Percentiles rank a stretch among this genome's conserved stretches.
Conservation (phyloP, 2,888 invertebrate species). For the Zonitis immaculata region DNA sequence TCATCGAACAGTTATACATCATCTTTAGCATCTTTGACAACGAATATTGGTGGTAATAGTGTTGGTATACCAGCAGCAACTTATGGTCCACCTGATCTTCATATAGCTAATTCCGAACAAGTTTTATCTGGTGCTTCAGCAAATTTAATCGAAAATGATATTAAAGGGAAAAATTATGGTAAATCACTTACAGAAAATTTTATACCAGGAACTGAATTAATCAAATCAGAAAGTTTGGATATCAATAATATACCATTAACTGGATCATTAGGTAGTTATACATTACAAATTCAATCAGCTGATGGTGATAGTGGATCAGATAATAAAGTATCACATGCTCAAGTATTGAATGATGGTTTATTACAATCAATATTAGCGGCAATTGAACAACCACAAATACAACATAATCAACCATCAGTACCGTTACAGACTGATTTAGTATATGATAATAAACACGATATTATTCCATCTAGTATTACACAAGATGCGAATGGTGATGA, state of each 20-base stretch:
- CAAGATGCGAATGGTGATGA: conserved; percentile 43
- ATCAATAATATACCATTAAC: conserved; percentile 52
- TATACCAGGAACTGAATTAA: conserved; percentile 41
- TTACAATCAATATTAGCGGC: conserved; percentile 77
- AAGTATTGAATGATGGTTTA: conserved; percentile 72
- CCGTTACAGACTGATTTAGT: conserved; percentile 27
- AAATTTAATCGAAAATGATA: conserved; percentile 26
- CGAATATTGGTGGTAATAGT: conserved; percentile 51
- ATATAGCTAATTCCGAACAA: conserved; percentile 38
- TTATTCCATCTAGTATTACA: conserved; percentile 17
- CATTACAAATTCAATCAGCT: conserved; percentile 71
- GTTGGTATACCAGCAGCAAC: conserved; percentile 44
- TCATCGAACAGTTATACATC: conserved; percentile 54
- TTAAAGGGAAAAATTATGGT: conserved; percentile 37
- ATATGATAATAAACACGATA: conserved; percentile 20
- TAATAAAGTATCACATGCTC: conserved; percentile 62
- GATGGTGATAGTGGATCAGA: conserved; percentile 52
- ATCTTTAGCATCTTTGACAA: conserved; percentile 53
- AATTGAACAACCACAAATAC: conserved; percentile 70
- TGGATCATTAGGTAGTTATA: conserved; percentile 62
- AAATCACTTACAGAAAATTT: conserved; percentile 43
- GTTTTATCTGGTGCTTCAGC: conserved; percentile 30
- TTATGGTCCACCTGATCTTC: conserved; percentile 35
- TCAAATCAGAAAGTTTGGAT: conserved; percentile 45
- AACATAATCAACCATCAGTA: conserved; percentile 35